phyloP scores from a whole-genome alignment of 2,888 invertebrate species.

The Carterocephalus palaemon region DNA sequence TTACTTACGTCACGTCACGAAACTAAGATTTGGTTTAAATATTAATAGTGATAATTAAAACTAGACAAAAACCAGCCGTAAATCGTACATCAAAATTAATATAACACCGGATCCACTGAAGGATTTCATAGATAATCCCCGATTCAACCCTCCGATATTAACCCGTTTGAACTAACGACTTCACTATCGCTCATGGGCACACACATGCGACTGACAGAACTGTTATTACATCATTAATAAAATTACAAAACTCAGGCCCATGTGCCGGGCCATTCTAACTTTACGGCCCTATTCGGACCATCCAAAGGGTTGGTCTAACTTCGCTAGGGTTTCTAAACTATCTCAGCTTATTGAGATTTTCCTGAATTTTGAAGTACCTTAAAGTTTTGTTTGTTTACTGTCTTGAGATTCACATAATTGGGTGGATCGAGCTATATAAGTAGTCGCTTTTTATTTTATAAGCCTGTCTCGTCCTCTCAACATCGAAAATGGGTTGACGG shows the following conservation, averaged over 20 bases:
- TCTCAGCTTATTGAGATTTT: constrained; percentile 5
- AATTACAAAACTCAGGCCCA: constrained; percentile 76
- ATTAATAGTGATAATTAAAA: no score
- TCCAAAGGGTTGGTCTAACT: constrained; percentile 48
- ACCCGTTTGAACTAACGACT: constrained; percentile 75
- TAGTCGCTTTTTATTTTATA: no score
- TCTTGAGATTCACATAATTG: no score
- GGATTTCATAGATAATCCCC: constrained; percentile 65
- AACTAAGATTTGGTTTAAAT: no score
- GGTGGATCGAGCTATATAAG: no score
- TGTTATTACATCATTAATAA: constrained; percentile 80
- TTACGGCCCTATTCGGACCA: constrained; percentile 56
- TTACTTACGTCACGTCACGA: no score
- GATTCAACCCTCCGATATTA: constrained; percentile 68
- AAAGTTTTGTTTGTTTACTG: no score
- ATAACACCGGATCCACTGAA: constrained; percentile 40
- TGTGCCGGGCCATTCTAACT: constrained; percentile 49
- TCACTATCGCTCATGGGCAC: constrained; percentile 75
- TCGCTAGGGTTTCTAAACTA: constrained; percentile 4
- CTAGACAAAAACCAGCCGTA: constrained; percentile 14
- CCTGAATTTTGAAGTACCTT: background rate
- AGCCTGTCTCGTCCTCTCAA: no score
- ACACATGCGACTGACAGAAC: constrained; percentile 77
- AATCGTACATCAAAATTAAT: constrained; percentile 28
- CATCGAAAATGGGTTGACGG: no score